A percentile compares a stretch with the other conserved stretches of the same genome.
Evolutionary conservation across 2,113 vertebrate species (phyloP).

Genomic region (Lepisosteus osseus): DNA sequence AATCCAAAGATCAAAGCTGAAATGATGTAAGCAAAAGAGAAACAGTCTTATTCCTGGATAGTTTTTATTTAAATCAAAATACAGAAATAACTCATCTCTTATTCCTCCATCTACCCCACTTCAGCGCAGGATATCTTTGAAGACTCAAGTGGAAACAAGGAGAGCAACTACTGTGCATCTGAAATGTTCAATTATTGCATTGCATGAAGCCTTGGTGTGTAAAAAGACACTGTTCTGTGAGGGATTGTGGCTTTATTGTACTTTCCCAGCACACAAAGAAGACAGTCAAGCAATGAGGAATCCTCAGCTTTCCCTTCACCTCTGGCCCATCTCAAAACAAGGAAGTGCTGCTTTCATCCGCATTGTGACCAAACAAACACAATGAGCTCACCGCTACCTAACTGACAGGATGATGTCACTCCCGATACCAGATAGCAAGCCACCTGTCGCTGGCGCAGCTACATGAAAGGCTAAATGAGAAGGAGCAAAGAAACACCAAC

Average conservation of each 20-base stretch:
- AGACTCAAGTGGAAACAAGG: too few relatives aligned
- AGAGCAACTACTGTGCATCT: too few relatives aligned
- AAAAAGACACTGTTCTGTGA: too few relatives aligned
- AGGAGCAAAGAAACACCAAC: background rate
- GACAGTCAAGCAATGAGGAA: conserved; percentile 9
- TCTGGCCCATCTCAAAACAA: conserved; percentile 50
- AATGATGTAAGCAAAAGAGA: too few relatives aligned
- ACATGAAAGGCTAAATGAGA: conserved; percentile 1
- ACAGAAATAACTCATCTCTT: too few relatives aligned
- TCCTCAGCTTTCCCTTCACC: conserved; percentile 21
- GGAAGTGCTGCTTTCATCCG: conserved; percentile 56
- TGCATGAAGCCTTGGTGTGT: too few relatives aligned
- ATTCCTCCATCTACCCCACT: too few relatives aligned
- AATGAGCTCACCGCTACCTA: conserved; percentile 49
- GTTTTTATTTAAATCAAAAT: too few relatives aligned
- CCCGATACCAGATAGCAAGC: conserved; percentile 48
- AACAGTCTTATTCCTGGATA: too few relatives aligned
- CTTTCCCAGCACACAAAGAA: background rate
- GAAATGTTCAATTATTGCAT: too few relatives aligned
- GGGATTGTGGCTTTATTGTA: background rate
- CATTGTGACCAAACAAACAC: conserved; percentile 54
- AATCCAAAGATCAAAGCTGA: too few relatives aligned
- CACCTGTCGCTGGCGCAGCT: conserved; percentile 39
- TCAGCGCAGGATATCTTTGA: too few relatives aligned
- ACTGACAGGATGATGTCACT: conserved; percentile 59